Evolutionary conservation across 2,888 invertebrate species (phyloP).

Genomic region (Endotricha flammealis): DNA sequence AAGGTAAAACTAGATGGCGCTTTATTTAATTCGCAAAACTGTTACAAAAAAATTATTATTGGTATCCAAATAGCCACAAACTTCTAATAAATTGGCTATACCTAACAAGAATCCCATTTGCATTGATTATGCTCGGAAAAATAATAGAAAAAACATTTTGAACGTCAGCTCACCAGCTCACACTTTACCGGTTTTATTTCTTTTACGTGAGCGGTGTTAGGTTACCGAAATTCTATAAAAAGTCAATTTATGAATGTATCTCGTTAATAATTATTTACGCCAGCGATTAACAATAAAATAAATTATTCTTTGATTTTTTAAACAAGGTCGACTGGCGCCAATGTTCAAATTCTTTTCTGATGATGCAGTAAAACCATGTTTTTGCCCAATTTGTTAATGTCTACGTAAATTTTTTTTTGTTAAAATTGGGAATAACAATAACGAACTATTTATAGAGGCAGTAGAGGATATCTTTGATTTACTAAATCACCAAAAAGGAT

Average conservation of each 20-base stretch:
- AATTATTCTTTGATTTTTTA: conserved; percentile 27
- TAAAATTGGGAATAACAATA: too few relatives aligned
- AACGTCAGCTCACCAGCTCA: background rate
- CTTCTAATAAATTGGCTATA: background rate
- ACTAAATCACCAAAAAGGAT: too few relatives aligned
- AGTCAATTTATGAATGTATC: conserved; percentile 34
- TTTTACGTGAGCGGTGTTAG: conserved; percentile 16
- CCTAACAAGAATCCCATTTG: background rate
- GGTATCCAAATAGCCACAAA: too few relatives aligned
- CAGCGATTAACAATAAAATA: conserved; percentile 32
- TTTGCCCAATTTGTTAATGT: too few relatives aligned
- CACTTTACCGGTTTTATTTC: background rate
- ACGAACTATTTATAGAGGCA: too few relatives aligned
- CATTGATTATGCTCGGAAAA: background rate
- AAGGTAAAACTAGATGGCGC: background rate
- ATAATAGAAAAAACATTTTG: background rate
- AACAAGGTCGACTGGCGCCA: conserved; percentile 53
- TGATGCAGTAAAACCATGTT: conserved; percentile 28
- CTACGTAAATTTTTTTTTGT: too few relatives aligned
- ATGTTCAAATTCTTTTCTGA: conserved; percentile 36
- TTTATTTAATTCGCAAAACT: background rate
- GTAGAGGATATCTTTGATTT: too few relatives aligned
- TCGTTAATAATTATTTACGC: conserved; percentile 36
- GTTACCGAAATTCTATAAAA: conserved; percentile 26
- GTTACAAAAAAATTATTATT: too few relatives aligned